Base-by-base conservation (phyloP, 2,113 vertebrate genomes). In the Origma solitaria region DNA sequence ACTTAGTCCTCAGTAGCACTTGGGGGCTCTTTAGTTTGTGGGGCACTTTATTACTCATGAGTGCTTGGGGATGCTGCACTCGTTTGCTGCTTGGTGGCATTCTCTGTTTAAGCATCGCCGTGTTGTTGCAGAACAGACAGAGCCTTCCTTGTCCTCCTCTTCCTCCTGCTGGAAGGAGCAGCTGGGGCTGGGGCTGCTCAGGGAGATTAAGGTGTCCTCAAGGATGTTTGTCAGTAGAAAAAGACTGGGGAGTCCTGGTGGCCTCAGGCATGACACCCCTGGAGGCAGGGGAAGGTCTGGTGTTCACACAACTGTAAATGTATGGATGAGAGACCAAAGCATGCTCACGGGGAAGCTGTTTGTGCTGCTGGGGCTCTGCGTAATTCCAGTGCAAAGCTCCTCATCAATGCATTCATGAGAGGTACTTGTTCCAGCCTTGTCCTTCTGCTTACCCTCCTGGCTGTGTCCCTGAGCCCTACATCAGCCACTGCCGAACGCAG, bases 31-130 rank as follows among this genome's bases (percentile, higher is more conserved):
- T 97, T 92, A 78, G 35, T 92, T 85, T 93, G 66, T 94, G 86
- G 92, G 91, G 80, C 93, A 91, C 90, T 96, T 97, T 95, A 97
- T 97, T 71, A 76, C 70, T 90, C 92, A 47, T 80, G 78, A 96
- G 92, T 87, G 94, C 89, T 71, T 2, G 1, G 81, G 88, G 89
- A 95, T 1, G 1, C 62, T n/a, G 51, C 3, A 27, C 69, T 92
- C 6, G 0, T 95, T 88, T 82, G 76, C 91, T 94, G 44, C 58
- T 69, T 40, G 6, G 56, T 64, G 75, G n/a, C 61, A 78, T 76
- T 81, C 80, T 82, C 61, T 16, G 3, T 21, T 90, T 31, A 16
- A 89, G 33, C 33, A 9, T 17, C 31, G 27, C 82, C 54, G 37
- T 49, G 50, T 7, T 71, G 44, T 22, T 56, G 66, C 65, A 71